Conservation (phyloP, 2,888 invertebrate species). For the Mantis religiosa region DNA sequence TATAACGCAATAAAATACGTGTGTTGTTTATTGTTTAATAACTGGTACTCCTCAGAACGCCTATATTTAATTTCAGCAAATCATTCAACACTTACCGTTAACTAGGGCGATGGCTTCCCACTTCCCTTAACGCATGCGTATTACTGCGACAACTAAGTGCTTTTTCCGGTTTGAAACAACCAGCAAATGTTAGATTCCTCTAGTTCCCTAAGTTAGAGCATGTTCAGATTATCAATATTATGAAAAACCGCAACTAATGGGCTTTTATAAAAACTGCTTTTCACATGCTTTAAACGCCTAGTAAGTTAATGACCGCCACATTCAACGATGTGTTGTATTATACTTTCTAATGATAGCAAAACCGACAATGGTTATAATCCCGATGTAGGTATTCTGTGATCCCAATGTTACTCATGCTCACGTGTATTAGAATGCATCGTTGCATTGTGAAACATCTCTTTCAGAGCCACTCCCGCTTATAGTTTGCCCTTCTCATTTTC, state of each 20-base stretch:
- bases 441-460: no score
- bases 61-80: constrained; percentile 18
- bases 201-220: not conserved
- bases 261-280: no score
- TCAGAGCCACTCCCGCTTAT: no score
- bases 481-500: no score
- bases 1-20: not conserved
- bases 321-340: no score
- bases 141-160: not conserved
- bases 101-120: constrained; percentile 35
- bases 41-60: not conserved
- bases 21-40: not conserved
- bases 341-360: no score
- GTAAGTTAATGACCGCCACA: no score
- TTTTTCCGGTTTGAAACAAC: constrained; percentile 7
- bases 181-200: not conserved
- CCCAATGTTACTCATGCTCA: no score
- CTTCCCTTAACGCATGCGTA: constrained; percentile 34
- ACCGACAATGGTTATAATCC: no score
- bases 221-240: not conserved
- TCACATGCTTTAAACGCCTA: no score
- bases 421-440: no score
- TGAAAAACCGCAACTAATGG: not conserved
- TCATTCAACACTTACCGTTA: constrained; percentile 32
- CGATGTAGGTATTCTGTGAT: no score